These are phyloP conservation scores for Frankliniella intonsa DNA, from an alignment of 2,888 invertebrate genomes.

Conservation along the genomic window DNA sequence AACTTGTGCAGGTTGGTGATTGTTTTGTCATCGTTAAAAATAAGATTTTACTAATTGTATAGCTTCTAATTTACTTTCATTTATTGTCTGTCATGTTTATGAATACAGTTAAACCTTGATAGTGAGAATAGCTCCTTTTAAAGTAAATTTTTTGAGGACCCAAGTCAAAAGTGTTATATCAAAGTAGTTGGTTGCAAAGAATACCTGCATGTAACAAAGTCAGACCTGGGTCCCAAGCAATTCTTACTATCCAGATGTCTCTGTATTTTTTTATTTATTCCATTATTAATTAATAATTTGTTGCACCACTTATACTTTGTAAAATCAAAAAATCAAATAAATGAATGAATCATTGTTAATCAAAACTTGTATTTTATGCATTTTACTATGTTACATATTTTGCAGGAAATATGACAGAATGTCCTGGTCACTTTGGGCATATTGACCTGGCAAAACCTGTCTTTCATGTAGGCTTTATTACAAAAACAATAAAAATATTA, in stretches of 20 bases:
- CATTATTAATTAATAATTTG: neutral
- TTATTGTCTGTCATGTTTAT: neutral
- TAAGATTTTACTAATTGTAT: neutral
- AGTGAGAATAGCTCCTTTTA: too few relatives aligned
- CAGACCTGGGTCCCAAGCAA: too few relatives aligned
- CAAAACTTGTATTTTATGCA: too few relatives aligned
- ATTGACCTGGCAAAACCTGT: slow-evolving; percentile 98
- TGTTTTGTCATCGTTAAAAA: neutral
- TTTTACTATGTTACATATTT: neutral
- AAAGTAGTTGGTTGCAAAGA: too few relatives aligned
- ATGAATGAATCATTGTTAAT: too few relatives aligned
- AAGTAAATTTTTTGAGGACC: too few relatives aligned
- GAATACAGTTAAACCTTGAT: too few relatives aligned
- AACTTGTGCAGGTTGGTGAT: slow-evolving; percentile 71
- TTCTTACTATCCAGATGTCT: too few relatives aligned
- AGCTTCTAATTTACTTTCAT: neutral
- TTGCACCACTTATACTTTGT: neutral
- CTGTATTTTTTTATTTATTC: neutral
- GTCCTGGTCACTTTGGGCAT: slow-evolving; percentile 99
- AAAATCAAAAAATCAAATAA: too few relatives aligned
- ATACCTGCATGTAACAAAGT: too few relatives aligned
- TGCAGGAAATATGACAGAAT: slow-evolving; percentile 89
- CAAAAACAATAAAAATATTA: slow-evolving; percentile 95
- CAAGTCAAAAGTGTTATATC: too few relatives aligned
- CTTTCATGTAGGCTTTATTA: slow-evolving; percentile 95